These are phyloP conservation scores for Columba janthina DNA, from an alignment of 2,113 vertebrate species.

Conservation along the genomic window DNA sequence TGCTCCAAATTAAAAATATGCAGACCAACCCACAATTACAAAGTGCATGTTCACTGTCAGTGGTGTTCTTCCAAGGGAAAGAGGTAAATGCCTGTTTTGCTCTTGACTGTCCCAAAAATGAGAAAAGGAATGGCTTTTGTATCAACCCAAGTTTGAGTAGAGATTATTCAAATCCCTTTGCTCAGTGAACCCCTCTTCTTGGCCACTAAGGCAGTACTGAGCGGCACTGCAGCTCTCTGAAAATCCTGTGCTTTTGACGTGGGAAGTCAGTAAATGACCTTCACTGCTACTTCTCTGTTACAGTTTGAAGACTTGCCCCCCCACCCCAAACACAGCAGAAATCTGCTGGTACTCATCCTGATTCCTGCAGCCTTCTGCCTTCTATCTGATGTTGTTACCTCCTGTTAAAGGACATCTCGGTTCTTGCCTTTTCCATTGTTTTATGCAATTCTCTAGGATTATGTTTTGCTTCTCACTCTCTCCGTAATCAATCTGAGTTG, in stretches of 20 bases:
- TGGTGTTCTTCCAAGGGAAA: not conserved
- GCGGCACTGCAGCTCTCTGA: not conserved
- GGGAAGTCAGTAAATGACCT: not conserved
- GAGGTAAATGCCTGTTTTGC: not conserved
- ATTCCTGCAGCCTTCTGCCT: not conserved
- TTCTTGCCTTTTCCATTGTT: not conserved
- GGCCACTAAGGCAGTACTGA: not conserved
- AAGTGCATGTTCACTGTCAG: not conserved
- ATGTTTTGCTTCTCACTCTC: not conserved
- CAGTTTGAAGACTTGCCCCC: not conserved
- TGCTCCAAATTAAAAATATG: accelerated
- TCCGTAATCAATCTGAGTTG: not conserved
- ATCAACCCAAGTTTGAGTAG: not conserved
- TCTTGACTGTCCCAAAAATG: not conserved
- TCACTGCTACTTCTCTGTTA: not conserved
- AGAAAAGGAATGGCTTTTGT: not conserved
- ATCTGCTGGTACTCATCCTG: not conserved
- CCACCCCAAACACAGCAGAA: not conserved
- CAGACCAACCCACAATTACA: not conserved
- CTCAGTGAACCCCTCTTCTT: not conserved
- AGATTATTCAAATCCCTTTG: not conserved
- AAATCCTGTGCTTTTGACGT: not conserved
- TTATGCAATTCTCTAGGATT: not conserved
- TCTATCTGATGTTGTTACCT: not conserved
- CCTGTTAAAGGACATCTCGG: not conserved